A percentile compares a stretch with the other conserved stretches of the same genome.
phyloP scores from a whole-genome alignment of 1,140 invertebrate species.

The Drosophila baimaii region DNA sequence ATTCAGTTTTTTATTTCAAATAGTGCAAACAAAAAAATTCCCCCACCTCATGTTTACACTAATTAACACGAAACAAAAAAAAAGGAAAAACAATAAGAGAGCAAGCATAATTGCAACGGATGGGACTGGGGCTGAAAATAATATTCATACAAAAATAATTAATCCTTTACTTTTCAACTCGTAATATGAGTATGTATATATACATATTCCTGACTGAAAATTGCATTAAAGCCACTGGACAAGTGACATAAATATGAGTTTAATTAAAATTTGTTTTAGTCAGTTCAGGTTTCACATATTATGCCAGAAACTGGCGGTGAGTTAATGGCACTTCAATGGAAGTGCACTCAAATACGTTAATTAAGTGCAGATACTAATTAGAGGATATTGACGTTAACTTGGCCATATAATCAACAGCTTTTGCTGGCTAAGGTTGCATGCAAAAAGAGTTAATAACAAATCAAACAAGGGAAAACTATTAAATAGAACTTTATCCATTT shows the following conservation, averaged over 20 bases:
- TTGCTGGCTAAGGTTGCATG: neutral
- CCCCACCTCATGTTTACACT: constrained; percentile 27
- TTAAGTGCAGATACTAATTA: constrained; percentile 13
- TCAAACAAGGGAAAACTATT: neutral
- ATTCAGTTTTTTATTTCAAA: constrained; percentile 24
- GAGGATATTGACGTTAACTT: constrained; percentile 7
- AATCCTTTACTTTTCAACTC: constrained; percentile 18
- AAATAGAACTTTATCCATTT: neutral
- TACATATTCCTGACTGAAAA: neutral
- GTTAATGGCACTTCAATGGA: constrained; percentile 7
- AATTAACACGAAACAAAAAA: constrained; percentile 38
- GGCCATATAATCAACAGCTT: neutral
- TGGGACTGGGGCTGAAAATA: constrained; percentile 30
- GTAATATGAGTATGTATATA: neutral
- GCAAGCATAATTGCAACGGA: constrained; percentile 29
- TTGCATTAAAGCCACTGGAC: constrained; percentile 29
- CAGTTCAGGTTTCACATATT: constrained; percentile 13
- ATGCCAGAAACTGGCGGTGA: neutral
- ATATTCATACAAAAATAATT: constrained; percentile 46
- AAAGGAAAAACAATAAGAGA: constrained; percentile 2
- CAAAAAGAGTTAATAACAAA: neutral
- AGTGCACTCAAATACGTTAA: constrained; percentile 7
- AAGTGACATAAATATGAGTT: constrained; percentile 32
- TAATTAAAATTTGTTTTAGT: constrained; percentile 32
- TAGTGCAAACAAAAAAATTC: constrained; percentile 10